A percentile compares a stretch with the other conserved stretches of the same genome.
Evolutionary conservation across 1,140 invertebrate species (phyloP).

Genomic region (Portunus trituberculatus): DNA sequence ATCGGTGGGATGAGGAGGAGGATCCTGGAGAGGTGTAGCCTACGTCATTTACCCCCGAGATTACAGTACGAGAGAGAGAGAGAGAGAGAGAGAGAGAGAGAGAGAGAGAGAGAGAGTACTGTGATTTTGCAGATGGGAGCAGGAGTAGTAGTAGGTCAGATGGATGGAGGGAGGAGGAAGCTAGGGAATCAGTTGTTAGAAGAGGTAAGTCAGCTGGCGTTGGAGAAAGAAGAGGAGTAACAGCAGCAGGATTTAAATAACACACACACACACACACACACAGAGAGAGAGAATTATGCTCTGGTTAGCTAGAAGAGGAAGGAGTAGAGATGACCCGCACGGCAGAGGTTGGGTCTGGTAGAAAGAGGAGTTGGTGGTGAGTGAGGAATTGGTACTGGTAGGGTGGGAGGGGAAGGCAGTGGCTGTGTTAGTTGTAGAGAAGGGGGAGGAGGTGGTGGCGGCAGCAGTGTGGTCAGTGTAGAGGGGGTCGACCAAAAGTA

Average conservation of each 20-base stretch:
- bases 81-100: slow-evolving; percentile 41
- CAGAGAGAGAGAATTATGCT: not conserved
- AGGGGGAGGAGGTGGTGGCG: not conserved
- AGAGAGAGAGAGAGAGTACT: slow-evolving; percentile 35
- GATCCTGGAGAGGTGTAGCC: too few relatives aligned
- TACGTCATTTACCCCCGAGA: too few relatives aligned
- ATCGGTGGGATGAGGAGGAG: too few relatives aligned
- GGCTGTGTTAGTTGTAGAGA: not conserved
- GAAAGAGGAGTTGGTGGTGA: not conserved
- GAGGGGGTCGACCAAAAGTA: not conserved
- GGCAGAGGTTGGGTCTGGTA: not conserved
- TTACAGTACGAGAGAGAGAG: slow-evolving; percentile 10
- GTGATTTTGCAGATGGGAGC: not conserved
- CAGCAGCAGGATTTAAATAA: not conserved
- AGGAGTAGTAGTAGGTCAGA: not conserved
- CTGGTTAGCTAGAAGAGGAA: not conserved
- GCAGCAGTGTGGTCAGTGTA: not conserved
- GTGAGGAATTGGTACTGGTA: not conserved
- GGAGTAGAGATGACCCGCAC: not conserved
- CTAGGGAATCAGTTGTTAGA: not conserved
- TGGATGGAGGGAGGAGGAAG: not conserved
- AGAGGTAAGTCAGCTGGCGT: not conserved
- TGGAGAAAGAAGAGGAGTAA: not conserved
- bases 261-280: not conserved
- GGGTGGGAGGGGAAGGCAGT: not conserved